phyloP scores from a whole-genome alignment of 2,888 invertebrate genomes.

The Acutogordius australiensis region DNA sequence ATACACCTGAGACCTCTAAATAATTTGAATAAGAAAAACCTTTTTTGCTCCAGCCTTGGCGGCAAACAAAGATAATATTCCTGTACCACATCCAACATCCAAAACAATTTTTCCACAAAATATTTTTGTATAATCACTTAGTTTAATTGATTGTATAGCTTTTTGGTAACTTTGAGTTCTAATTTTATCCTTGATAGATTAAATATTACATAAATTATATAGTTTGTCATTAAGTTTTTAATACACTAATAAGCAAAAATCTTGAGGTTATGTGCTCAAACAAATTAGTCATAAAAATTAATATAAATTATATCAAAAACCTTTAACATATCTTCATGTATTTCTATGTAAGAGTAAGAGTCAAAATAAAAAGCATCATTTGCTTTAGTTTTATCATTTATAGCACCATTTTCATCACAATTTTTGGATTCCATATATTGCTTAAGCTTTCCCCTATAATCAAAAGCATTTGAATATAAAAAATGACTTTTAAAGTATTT shows the following conservation, averaged over 20 bases:
- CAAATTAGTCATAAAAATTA: no score
- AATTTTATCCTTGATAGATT: background rate
- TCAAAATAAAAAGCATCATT: slow-evolving; percentile 4
- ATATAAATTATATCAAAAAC: no score
- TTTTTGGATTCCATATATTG: background rate
- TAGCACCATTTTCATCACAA: background rate
- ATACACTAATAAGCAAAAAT: no score
- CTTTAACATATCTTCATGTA: slow-evolving; percentile 10
- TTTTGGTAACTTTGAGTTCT: background rate
- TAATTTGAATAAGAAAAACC: slow-evolving; percentile 54
- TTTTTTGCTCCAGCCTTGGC: slow-evolving; percentile 82
- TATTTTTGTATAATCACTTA: slow-evolving; percentile 83
- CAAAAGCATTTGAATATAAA: background rate
- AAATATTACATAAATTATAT: background rate
- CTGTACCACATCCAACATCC: slow-evolving; percentile 94
- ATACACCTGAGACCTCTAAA: no score
- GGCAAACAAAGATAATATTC: slow-evolving; percentile 96
- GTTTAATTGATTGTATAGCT: no score
- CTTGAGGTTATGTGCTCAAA: no score
- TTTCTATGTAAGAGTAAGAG: background rate
- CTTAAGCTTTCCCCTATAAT: background rate
- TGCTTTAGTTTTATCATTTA: background rate
- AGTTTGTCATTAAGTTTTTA: no score
- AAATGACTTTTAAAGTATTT: background rate
- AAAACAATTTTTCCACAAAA: slow-evolving; percentile 63